Base-by-base conservation (phyloP, 2,113 vertebrate species). In the Rhea americana region DNA sequence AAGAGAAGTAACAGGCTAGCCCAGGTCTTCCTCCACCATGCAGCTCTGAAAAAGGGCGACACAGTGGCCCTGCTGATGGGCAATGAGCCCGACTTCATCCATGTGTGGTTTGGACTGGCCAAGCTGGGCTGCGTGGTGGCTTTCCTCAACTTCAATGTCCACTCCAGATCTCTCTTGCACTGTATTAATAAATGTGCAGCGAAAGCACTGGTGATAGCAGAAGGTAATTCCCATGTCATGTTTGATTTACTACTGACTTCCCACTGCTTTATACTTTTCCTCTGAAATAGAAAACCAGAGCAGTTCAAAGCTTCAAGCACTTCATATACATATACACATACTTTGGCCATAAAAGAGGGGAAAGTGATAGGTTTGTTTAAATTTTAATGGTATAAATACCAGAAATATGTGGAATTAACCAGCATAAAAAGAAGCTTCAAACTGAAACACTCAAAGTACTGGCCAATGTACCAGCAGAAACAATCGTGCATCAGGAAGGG, bases 51-150 rank as follows among this genome's bases (percentile, higher is more conserved):
- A 80, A 98, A 77, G 71, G 98, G 98, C 0, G 97, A 98, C 94
- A 98, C 98, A 0, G 98, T 99, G 11, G 98, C 98, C 8, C 37
- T 99, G 93, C 95, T 99, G 37, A 98, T 99, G 98, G 97, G 56
- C 96, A 99, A 99, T 58, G 98, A 98, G 90, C 98, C 98, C 1
- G 98, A 99, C 90, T 99, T 99, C 82, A 30, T 99, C 32, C 97
- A 98, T 30, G 96, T 97, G 1, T 99, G 98, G 98, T 98, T 99
- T 51, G 98, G 98, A 1, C 85, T 99, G 89, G 93, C 94, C 19
- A 98, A 98, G 91, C 61, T 98, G 66, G 98, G 98, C 59, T 99
- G 98, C 7, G 85, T 97, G 15, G 97, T 99, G 43, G 98, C 98
- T 50, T 99, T 99, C 71, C 98, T 99, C 82, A 99, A 98, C 96